A percentile compares a stretch with the other conserved stretches of the same genome.
These are phyloP conservation scores for Hipposideros armiger DNA, from an alignment of 2,113 vertebrate genomes.

Conservation along the genomic window DNA sequence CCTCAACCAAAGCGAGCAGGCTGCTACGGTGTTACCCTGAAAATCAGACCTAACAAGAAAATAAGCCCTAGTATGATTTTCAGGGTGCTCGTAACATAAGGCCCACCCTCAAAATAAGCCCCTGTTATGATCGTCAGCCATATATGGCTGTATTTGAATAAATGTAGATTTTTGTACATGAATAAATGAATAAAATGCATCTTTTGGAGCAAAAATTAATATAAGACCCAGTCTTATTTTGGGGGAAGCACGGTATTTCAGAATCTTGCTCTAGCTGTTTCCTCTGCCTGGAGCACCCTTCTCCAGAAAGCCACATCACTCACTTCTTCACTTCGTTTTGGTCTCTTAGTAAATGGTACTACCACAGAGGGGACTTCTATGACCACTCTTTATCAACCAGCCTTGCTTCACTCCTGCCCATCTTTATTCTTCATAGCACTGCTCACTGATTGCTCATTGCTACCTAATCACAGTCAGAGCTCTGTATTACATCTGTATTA, in stretches of 20 bases:
- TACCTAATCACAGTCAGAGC: background rate
- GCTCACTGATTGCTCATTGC: background rate
- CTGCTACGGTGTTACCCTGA: background rate
- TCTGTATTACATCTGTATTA: background rate
- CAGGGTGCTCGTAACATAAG: too few relatives aligned
- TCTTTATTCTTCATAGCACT: background rate
- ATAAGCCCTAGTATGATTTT: too few relatives aligned
- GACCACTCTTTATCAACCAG: background rate
- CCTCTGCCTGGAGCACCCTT: background rate
- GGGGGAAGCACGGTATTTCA: background rate
- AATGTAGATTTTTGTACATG: too few relatives aligned
- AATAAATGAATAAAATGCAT: too few relatives aligned
- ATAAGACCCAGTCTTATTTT: too few relatives aligned
- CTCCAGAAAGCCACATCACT: background rate
- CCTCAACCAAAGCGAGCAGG: background rate
- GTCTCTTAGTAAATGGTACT: background rate
- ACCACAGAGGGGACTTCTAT: background rate
- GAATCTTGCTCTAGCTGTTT: background rate
- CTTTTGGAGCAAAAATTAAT: too few relatives aligned
- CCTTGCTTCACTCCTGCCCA: background rate
- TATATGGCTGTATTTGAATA: too few relatives aligned
- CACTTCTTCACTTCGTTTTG: background rate
- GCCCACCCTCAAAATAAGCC: too few relatives aligned
- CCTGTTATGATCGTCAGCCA: too few relatives aligned
- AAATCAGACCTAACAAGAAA: too few relatives aligned